A percentile compares a stretch with the other conserved stretches of the same genome.
Evolutionary conservation across 1,140 invertebrate genomes (phyloP).

Genomic region (Drosophila bipectinata): DNA sequence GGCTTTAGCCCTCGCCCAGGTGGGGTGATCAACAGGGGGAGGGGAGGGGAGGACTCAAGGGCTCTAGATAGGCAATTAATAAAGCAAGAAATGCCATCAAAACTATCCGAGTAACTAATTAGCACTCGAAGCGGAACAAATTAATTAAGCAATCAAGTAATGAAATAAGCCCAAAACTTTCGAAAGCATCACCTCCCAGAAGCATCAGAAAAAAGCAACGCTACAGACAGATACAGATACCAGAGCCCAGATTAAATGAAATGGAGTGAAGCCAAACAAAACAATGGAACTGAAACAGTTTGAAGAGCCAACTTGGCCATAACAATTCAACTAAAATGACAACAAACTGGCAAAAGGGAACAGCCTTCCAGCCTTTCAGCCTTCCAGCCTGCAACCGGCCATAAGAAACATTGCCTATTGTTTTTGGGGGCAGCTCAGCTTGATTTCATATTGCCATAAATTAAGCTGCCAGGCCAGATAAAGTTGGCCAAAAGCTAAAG

Average conservation of each 20-base stretch:
- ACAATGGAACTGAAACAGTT: slow-evolving; percentile 20
- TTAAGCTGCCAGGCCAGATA: slow-evolving; percentile 43
- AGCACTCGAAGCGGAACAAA: neutral
- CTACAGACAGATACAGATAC: neutral
- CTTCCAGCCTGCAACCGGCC: slow-evolving; percentile 10
- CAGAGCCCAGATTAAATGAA: neutral
- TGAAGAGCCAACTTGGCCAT: slow-evolving; percentile 26
- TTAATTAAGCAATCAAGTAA: neutral
- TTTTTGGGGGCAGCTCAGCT: slow-evolving; percentile 37
- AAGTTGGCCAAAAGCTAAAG: slow-evolving; percentile 28
- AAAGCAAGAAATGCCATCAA: neutral
- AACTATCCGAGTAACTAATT: too few species aligned
- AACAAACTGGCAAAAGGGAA: slow-evolving; percentile 5
- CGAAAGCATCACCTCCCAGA: too few species aligned
- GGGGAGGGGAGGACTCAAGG: neutral
- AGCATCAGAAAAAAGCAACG: too few species aligned
- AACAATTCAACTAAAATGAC: slow-evolving; percentile 22
- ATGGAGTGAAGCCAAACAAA: neutral
- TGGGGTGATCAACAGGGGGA: neutral
- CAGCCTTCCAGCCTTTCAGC: neutral
- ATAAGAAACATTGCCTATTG: slow-evolving; percentile 43
- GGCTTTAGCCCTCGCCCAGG: neutral
- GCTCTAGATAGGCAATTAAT: slow-evolving; percentile 3
- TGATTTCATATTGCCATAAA: slow-evolving; percentile 56
- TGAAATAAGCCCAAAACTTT: too few species aligned